Evolutionary conservation across 2,888 invertebrate species (phyloP), one percentile per base, ranked within the genome.

Genomic region (Ernsta delagoae): DNA sequence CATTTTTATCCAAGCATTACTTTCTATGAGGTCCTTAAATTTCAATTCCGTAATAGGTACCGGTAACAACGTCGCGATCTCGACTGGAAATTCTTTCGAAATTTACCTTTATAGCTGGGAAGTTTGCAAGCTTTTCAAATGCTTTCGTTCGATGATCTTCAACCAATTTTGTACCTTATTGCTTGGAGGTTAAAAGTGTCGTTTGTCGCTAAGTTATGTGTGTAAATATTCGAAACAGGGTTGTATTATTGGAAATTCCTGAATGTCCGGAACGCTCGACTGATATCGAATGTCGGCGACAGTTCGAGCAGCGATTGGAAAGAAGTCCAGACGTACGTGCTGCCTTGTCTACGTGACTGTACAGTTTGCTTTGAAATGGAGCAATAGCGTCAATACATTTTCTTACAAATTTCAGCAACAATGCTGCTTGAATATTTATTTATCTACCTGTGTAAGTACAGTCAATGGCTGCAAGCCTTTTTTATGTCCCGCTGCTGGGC

Each of bases 211-310:
- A 8, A 65, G 61, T 70, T 64, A 65, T 59, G 48, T 69, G 60
- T 64, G 65, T 63, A 71, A 56, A 69, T 62, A 61, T 72, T 59
- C 71, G 70, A 53, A 53, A 53, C 24, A 68, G 79, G 78, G 80
- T 79, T 82, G 84, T 86, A 86, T 88, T 92, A 92, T 91, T 92
- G 89, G 89, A 91, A 92, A 92, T 92, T 90, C 90, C 87, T 85
- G 83, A 86, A 86, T 87, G 88, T 89, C 82, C 77, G 78, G 76
- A 87, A 83, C 84, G 84, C 83, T 83, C 79, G 78, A 79, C 77
- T 84, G 88, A 86, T 87, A 87, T 88, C 83, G 85, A 85, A 87
- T 84, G 85, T 82, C 84, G 82, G 79, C 82, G 85, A 84, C 87
- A 87, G 88, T 86, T 82, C 76, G 73, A 77, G 81, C 86, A 82